Evolutionary conservation across 64 coral and sea anemone species (phyloP).

Genomic region (Pachyseris speciosa): DNA sequence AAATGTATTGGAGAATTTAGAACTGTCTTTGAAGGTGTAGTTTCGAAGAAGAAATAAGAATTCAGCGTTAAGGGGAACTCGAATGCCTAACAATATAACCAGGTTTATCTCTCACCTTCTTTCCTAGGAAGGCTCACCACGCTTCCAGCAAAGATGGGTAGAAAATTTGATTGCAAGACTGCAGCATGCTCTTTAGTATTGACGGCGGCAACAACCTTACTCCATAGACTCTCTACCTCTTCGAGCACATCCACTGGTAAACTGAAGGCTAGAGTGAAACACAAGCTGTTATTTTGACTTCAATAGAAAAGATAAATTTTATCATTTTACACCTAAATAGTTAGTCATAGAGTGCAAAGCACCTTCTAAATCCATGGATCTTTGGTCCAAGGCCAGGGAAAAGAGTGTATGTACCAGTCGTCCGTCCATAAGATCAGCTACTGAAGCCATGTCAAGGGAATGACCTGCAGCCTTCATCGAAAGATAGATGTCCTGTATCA

Average conservation of each 20-base stretch:
- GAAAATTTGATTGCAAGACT: background rate
- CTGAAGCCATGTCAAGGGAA: slow-evolving; percentile 1
- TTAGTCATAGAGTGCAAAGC: too few species aligned
- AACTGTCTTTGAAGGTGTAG: too few species aligned
- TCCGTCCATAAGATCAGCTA: too few species aligned
- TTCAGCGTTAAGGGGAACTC: too few species aligned
- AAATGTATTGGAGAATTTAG: too few species aligned
- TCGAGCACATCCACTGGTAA: background rate
- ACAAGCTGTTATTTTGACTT: background rate
- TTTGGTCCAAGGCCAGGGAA: background rate
- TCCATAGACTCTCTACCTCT: background rate
- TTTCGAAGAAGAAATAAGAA: too few species aligned
- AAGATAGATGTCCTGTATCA: background rate
- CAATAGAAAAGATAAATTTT: background rate
- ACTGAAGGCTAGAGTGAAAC: background rate
- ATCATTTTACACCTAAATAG: background rate
- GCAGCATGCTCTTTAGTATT: background rate
- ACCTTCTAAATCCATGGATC: too few species aligned
- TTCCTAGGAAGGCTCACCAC: background rate
- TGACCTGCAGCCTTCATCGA: background rate
- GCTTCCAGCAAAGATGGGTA: background rate
- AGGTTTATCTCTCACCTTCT: background rate
- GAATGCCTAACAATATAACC: too few species aligned
- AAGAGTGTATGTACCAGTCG: background rate
- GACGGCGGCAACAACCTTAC: background rate